Percentiles rank a stretch among this genome's conserved stretches.
phyloP scores from a whole-genome alignment of 2,888 invertebrate species.

The Clivina fossor region DNA sequence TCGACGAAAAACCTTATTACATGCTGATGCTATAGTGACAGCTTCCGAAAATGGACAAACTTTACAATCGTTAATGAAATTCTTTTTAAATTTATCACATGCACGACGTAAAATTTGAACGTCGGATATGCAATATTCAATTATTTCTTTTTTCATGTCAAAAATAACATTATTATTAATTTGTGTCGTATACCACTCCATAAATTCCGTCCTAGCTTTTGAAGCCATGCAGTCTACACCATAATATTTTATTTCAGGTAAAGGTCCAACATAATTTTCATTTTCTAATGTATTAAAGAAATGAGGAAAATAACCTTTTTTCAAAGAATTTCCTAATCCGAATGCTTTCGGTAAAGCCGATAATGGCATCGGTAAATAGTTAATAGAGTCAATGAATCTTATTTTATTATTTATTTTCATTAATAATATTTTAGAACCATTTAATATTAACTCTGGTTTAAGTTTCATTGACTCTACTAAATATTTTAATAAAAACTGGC shows the following conservation, averaged over 20 bases:
- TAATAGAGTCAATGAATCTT: slow-evolving; percentile 41
- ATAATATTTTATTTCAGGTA: slow-evolving; percentile 38
- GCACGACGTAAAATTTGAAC: slow-evolving; percentile 42
- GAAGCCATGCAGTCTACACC: slow-evolving; percentile 37
- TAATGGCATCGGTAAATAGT: slow-evolving; percentile 39
- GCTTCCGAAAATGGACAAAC: slow-evolving; percentile 43
- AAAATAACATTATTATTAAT: slow-evolving; percentile 39
- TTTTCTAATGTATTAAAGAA: slow-evolving; percentile 40
- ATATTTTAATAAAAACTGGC: neutral
- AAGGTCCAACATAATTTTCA: slow-evolving; percentile 39
- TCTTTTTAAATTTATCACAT: slow-evolving; percentile 41
- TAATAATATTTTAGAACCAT: neutral
- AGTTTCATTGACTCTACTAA: neutral
- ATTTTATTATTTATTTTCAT: slow-evolving; percentile 1
- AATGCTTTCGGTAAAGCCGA: slow-evolving; percentile 37
- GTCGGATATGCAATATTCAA: slow-evolving; percentile 38
- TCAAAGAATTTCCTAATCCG: slow-evolving; percentile 28
- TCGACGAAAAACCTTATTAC: slow-evolving; percentile 39
- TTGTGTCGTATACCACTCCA: too few species aligned
- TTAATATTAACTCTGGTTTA: neutral
- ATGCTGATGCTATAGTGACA: slow-evolving; percentile 41
- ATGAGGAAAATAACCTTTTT: slow-evolving; percentile 40
- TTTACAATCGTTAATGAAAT: slow-evolving; percentile 35
- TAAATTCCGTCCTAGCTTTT: slow-evolving; percentile 33
- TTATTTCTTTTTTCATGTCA: slow-evolving; percentile 42